Percentiles rank a stretch among this genome's conserved stretches.
These are phyloP conservation scores for Camponotus floridanus DNA, from an alignment of 1,140 invertebrate genomes.

Conservation along the genomic window DNA sequence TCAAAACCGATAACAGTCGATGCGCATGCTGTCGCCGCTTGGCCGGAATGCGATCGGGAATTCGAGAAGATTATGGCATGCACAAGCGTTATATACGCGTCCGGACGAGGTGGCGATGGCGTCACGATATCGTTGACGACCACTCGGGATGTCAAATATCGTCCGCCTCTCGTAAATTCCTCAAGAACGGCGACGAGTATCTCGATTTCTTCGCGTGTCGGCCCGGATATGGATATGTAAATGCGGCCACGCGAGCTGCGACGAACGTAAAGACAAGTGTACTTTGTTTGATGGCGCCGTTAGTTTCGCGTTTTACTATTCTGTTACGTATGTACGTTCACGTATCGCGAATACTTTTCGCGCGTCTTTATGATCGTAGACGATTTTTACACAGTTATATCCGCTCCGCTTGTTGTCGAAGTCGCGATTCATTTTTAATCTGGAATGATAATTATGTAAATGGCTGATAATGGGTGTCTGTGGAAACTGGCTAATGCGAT, in stretches of 20 bases:
- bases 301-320: conserved; percentile 66
- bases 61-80: conserved; percentile 41
- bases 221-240: conserved; percentile 52
- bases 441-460: neutral
- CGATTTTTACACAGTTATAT: conserved; percentile 10
- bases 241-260: conserved; percentile 17
- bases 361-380: neutral
- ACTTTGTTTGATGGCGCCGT: conserved; percentile 33
- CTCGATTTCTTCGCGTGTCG: conserved; percentile 30
- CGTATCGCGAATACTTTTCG: conserved; percentile 2
- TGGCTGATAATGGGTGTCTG: conserved; percentile 18
- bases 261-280: conserved; percentile 23
- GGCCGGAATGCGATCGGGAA: conserved; percentile 40
- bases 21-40: conserved; percentile 16
- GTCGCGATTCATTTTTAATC: conserved; percentile 9
- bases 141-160: conserved; percentile 40
- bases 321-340: neutral
- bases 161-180: conserved; percentile 51
- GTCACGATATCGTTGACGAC: conserved; percentile 17
- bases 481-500: conserved; percentile 13
- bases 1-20: conserved; percentile 31
- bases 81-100: neutral
- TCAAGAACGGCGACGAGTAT: conserved; percentile 17
- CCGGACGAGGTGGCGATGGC: conserved; percentile 16
- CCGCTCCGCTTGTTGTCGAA: no score